Percentiles rank a stretch among this genome's conserved stretches.
These are phyloP conservation scores for Dipodomys stephensi DNA, from an alignment of 2,113 vertebrate genomes.

Conservation along the genomic window DNA sequence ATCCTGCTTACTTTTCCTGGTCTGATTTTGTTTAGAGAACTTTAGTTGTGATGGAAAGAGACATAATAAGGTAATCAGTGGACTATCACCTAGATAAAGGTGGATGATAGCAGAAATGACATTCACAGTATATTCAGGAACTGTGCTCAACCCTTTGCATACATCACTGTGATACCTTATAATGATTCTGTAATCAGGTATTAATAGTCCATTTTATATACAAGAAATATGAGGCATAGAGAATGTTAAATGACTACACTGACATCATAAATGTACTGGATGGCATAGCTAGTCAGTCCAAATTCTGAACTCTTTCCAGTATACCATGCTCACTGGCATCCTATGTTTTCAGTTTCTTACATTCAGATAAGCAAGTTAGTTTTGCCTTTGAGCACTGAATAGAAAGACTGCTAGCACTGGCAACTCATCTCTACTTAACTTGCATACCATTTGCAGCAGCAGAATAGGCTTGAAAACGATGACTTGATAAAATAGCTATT, in stretches of 20 bases:
- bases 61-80: not conserved
- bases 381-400: not conserved
- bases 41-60: not conserved
- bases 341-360: not conserved
- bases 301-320: not conserved
- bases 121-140: not conserved
- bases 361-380: not conserved
- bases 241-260: not conserved
- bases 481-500: not conserved
- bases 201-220: not conserved
- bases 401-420: not conserved
- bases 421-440: not conserved
- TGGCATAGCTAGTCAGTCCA: not conserved
- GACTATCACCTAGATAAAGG: not conserved
- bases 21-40: not conserved
- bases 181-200: not conserved
- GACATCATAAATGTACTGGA: not conserved
- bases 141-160: not conserved
- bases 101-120: not conserved
- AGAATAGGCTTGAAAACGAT: not conserved
- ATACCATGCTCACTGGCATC: not conserved
- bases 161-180: not conserved
- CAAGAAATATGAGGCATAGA: not conserved
- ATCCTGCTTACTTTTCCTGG: not conserved
- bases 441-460: not conserved